These are phyloP conservation scores for Heliconius melpomene DNA, from an alignment of 1,140 invertebrate genomes.

Conservation along the genomic window DNA sequence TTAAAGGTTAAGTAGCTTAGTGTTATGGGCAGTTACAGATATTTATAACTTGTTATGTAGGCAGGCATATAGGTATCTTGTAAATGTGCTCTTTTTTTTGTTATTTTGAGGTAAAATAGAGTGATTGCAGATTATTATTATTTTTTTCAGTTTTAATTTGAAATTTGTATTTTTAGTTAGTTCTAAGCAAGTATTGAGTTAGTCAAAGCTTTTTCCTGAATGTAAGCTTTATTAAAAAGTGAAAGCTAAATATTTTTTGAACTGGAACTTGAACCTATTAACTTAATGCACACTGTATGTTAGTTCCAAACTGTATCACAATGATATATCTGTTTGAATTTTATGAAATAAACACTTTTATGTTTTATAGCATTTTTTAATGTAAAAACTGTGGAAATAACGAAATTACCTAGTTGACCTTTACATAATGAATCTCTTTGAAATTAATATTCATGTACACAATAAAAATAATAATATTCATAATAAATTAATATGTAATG, in stretches of 20 bases:
- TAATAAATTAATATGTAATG: neutral
- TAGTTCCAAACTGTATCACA: too few species aligned
- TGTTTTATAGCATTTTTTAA: neutral
- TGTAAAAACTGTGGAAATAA: neutral
- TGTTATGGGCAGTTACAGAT: neutral
- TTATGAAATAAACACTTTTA: neutral
- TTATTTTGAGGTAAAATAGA: neutral
- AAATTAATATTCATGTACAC: neutral
- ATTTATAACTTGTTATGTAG: neutral
- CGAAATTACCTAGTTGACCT: neutral
- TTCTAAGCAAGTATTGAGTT: too few species aligned
- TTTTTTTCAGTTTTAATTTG: too few species aligned
- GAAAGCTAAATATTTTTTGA: too few species aligned
- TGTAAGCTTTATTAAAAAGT: too few species aligned
- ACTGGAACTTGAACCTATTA: too few species aligned
- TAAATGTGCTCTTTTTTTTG: neutral
- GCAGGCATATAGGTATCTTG: neutral
- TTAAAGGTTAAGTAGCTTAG: neutral
- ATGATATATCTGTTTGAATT: too few species aligned
- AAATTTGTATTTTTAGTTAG: too few species aligned
- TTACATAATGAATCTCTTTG: neutral
- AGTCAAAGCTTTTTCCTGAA: too few species aligned
- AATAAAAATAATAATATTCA: conserved; percentile 2
- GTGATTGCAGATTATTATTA: neutral
- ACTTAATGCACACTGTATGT: too few species aligned